A percentile compares a stretch with the other conserved stretches of the same genome.
These are phyloP conservation scores for Melanostigma gelatinosum DNA, from an alignment of 2,113 vertebrate genomes.

Conservation along the genomic window DNA sequence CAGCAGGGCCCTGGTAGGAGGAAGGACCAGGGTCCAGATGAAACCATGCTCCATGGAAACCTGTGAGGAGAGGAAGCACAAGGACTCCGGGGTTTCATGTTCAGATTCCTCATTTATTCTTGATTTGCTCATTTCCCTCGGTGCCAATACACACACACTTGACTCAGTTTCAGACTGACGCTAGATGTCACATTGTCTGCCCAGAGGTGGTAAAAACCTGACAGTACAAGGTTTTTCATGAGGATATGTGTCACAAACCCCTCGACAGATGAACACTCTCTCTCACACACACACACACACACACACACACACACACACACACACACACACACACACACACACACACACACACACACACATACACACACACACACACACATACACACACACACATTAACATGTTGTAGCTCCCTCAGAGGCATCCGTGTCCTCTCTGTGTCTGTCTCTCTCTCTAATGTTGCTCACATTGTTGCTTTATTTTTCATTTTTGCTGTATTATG, in stretches of 20 bases:
- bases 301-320: slow-evolving; percentile 31
- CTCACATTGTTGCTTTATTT: background rate
- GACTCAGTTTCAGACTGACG: slow-evolving; percentile 1
- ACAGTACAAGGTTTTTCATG: slow-evolving; percentile 30
- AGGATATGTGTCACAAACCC: slow-evolving; percentile 42
- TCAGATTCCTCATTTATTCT: background rate
- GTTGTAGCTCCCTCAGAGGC: slow-evolving; percentile 43
- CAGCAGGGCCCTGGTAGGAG: too few relatives aligned
- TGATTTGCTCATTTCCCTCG: background rate
- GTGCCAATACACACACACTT: slow-evolving; percentile 6
- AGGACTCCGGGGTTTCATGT: too few relatives aligned
- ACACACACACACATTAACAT: slow-evolving; percentile 14
- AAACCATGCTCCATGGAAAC: too few relatives aligned
- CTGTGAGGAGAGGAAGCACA: too few relatives aligned
- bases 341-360: slow-evolving; percentile 27
- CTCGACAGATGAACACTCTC: slow-evolving; percentile 28
- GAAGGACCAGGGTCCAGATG: too few relatives aligned
- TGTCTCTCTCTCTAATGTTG: slow-evolving; percentile 13
- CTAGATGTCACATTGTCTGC: slow-evolving; percentile 24
- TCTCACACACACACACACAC: slow-evolving; percentile 28
- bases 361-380: slow-evolving; percentile 34
- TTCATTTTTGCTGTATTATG: background rate
- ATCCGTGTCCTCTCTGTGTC: slow-evolving; percentile 47
- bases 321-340: slow-evolving; percentile 33
- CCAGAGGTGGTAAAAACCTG: slow-evolving; percentile 33